These are phyloP conservation scores for Coptodon bakossiorum DNA, from an alignment of 2,113 vertebrate genomes.

Conservation along the genomic window DNA sequence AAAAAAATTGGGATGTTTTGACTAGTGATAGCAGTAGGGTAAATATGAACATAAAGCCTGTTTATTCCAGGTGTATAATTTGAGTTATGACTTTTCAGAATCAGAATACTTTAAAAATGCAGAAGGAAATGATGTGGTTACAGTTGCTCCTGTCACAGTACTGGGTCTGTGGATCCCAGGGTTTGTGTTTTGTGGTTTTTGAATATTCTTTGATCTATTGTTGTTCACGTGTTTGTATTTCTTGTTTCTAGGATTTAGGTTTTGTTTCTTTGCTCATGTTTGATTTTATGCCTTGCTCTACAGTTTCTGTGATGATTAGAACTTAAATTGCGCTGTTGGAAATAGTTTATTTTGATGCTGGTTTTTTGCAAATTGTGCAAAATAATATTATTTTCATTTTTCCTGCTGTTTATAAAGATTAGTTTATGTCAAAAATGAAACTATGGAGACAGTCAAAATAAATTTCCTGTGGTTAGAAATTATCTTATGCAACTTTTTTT, in stretches of 20 bases:
- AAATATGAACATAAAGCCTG: not conserved
- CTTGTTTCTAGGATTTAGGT: not conserved
- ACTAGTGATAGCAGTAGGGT: not conserved
- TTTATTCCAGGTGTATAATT: not conserved
- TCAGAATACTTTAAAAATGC: accelerated
- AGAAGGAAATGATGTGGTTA: not conserved
- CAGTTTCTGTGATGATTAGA: not conserved
- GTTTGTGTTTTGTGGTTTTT: not conserved
- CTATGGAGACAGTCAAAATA: not conserved
- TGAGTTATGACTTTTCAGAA: not conserved
- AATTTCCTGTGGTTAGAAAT: not conserved
- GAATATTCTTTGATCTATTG: not conserved
- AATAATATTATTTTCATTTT: not conserved
- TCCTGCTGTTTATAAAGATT: not conserved
- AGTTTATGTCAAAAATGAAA: not conserved
- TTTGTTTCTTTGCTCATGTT: not conserved
- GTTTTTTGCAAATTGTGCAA: not conserved
- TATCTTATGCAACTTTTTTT: not conserved
- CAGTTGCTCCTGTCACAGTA: not conserved
- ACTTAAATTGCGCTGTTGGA: not conserved
- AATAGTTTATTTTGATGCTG: not conserved
- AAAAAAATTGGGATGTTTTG: not conserved
- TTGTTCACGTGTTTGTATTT: not conserved
- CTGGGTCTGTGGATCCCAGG: not conserved
- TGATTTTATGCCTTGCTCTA: not conserved